phyloP scores from a whole-genome alignment of 2,797 vertebrate species.

The Mormyrus hasselquistii region DNA sequence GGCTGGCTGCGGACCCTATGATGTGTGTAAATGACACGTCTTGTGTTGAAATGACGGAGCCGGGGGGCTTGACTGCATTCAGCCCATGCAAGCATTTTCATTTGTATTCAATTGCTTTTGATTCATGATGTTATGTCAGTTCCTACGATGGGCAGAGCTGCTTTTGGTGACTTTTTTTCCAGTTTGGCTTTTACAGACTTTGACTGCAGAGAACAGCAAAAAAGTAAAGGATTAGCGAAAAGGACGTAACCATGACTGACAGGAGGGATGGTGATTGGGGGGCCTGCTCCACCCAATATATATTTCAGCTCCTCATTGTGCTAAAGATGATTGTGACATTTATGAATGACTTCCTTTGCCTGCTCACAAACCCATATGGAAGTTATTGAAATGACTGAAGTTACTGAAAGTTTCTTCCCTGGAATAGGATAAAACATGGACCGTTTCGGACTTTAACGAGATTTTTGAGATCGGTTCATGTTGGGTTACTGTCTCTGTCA shows the following conservation, averaged over 20 bases:
- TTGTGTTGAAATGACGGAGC: constrained; percentile 29
- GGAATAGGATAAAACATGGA: neutral
- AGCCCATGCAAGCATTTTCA: constrained; percentile 27
- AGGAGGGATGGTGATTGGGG: neutral
- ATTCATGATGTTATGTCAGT: neutral
- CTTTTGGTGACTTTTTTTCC: neutral
- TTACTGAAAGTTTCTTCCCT: neutral
- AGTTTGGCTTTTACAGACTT: neutral
- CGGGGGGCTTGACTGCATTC: constrained; percentile 20
- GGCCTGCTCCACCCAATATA: neutral
- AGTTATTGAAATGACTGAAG: neutral
- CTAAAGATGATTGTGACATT: neutral
- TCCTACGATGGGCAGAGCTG: neutral
- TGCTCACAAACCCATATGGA: neutral
- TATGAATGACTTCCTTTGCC: neutral
- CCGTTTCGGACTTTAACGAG: neutral
- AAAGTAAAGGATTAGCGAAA: neutral
- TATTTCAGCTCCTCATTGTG: neutral
- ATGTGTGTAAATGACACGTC: constrained; percentile 27
- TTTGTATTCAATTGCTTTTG: neutral
- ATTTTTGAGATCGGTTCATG: neutral
- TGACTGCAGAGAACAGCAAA: neutral
- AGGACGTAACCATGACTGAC: neutral
- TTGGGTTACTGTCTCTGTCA: neutral
- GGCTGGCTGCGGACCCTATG: constrained; percentile 27